Evolutionary conservation across 2,797 vertebrate species (phyloP), one percentile per base, ranked within the genome.

Genomic region (Eulemur rubriventer): DNA sequence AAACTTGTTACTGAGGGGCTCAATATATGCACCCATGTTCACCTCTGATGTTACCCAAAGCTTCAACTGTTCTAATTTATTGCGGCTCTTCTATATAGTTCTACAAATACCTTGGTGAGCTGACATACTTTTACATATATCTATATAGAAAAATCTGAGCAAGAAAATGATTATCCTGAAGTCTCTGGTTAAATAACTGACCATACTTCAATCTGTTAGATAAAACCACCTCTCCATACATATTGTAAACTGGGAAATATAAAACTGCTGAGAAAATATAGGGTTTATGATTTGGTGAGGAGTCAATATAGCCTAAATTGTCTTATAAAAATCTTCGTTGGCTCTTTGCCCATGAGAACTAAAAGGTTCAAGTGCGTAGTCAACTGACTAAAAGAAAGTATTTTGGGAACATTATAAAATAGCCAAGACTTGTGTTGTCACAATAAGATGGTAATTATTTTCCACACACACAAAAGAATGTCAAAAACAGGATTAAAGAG

Each of bases 321-420:
- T 89, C 33, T 87, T 63, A 46, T 75, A 69, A 80, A 94, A 93
- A 11, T 70, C 50, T 91, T 88, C 28, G 43, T 10, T 93, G 94
- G 20, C 46, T 76, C 8, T 89, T 76, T 88, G 61, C 46, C 50
- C 75, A 59, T 20, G 38, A 83, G 52, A 95, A 92, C 24, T 12
- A 93, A 91, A 59, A 84, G 28, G 57, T 89, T 96, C 52, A 89
- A 65, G 48, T 22, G 46, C 33, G 70, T 69, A 94, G n/a, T 93
- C 63, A 88, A 75, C 38, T 80, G 50, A 46, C 38, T 73, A 85
- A 72, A 95, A 92, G 57, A 35, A 73, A 73, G 46, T 43, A 33
- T 92, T 85, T 93, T 41, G 67, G 55, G 57, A 86, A 86, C 41
- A 28, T 55, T 73, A 72, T 57, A 79, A 97, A 96, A 82, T 52